Evolutionary conservation across 2,888 invertebrate species (phyloP).

Genomic region (Serripes groenlandicus): DNA sequence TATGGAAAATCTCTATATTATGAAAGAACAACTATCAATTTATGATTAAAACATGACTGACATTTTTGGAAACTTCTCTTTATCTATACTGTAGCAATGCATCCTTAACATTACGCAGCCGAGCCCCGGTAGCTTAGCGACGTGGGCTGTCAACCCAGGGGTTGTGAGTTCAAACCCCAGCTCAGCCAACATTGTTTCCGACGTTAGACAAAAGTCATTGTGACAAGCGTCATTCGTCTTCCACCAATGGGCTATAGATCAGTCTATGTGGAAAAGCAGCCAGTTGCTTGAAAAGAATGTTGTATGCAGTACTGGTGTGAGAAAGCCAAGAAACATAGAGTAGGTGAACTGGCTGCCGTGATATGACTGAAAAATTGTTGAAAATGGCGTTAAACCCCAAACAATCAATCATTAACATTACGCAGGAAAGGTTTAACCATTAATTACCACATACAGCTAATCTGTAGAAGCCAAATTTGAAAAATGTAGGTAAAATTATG

Average conservation of each 20-base stretch:
- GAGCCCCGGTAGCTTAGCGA: neutral
- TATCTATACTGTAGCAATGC: too few relatives aligned
- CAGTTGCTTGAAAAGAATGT: neutral
- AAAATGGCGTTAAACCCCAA: neutral
- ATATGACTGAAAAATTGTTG: neutral
- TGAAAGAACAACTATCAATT: too few relatives aligned
- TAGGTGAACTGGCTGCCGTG: neutral
- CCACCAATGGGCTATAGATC: neutral
- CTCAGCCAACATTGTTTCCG: neutral
- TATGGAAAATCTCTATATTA: too few relatives aligned
- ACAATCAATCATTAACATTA: neutral
- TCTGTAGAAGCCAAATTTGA: too few relatives aligned
- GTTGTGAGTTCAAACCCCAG: neutral
- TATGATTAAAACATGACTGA: too few relatives aligned
- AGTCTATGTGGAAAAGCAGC: neutral
- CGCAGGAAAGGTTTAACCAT: neutral
- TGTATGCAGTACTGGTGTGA: neutral
- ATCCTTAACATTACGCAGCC: too few relatives aligned
- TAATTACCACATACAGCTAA: too few relatives aligned
- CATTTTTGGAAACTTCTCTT: too few relatives aligned
- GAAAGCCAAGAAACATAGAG: neutral
- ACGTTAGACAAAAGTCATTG: neutral
- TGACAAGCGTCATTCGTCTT: neutral
- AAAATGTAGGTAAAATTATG: too few relatives aligned
- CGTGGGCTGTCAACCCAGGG: neutral